Evolutionary conservation across 37 sponge, comb jelly and placozoan species (phyloP), one percentile per base, ranked within the genome.

Genomic region (Beroe forskalii): DNA sequence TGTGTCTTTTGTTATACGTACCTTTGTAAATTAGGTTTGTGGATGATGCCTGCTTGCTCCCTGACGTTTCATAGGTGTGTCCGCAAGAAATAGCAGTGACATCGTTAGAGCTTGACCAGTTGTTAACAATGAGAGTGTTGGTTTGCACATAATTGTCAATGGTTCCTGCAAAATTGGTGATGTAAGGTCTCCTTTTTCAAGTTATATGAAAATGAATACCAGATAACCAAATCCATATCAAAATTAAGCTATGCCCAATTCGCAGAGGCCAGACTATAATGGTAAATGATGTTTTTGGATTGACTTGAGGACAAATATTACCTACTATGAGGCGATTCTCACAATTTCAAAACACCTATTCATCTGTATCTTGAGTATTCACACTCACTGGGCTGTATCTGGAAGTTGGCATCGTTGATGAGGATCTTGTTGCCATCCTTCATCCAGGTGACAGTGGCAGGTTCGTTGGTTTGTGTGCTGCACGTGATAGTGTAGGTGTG

Each of bases 401-500:
- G 14, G 20, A 80, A 80, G 86, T 80, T 80, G 25, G 37, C 40
- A n/a, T 80, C 86, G 31, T 80, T 80, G 40, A 80, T 32, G 30
- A 32, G n/a, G 27, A 80, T 80, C 8, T 6, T 9, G 19, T 25
- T 4, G 0, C 55, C 55, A 43, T 80, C 55, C 30, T 80, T 38
- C 1, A 44, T 6, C 86, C 86, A 80, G 19, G 86, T 44, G 55
- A 80, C 86, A 4, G 86, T 24, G 1, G 86, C 86, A 1, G 28
- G 30, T 43, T 43, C 55, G 28, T 80, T 80, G 55, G 43, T 44
- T 1, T 48, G 41, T 2, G 55, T n/a, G n/a, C 27, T 28, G 27
- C 86, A 80, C 30, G 86, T 80, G 55, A 80, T 80, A 48, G 86
- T 80, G 86, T 23, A 44, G 86, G 86, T 44, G 27, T 24, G 0